phyloP scores from a whole-genome alignment of 2,797 vertebrate genomes.

The Poecilia wingei region DNA sequence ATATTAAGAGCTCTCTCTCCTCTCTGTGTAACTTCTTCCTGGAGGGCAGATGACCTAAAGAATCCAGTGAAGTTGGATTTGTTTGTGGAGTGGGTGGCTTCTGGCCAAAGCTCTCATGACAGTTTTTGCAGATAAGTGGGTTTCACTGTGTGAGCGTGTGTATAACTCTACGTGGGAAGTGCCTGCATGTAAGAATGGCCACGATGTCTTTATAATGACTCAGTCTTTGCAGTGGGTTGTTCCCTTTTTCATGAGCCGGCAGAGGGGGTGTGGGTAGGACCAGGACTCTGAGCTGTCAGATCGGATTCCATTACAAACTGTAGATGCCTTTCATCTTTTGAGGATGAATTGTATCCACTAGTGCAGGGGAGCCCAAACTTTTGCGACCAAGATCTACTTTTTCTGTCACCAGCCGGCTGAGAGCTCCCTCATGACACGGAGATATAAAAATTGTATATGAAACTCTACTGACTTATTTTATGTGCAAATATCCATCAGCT shows the following conservation, averaged over 20 bases:
- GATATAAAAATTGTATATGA: no score
- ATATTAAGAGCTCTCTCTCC: slow-evolving; percentile 22
- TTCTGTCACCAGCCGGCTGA: no score
- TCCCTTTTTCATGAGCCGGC: slow-evolving; percentile 55
- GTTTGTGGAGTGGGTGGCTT: slow-evolving; percentile 44
- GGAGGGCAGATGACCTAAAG: slow-evolving; percentile 37
- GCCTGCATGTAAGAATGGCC: slow-evolving; percentile 61
- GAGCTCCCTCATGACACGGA: no score
- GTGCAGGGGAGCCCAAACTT: no score
- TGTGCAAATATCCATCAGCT: no score
- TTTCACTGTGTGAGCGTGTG: slow-evolving; percentile 14
- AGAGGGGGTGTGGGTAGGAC: slow-evolving; percentile 10
- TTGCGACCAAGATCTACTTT: no score
- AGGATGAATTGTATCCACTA: neutral
- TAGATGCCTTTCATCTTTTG: neutral
- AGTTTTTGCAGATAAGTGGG: slow-evolving; percentile 37
- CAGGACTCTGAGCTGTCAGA: slow-evolving; percentile 28
- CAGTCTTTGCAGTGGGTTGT: slow-evolving; percentile 53
- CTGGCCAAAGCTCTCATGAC: slow-evolving; percentile 50
- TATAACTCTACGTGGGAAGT: slow-evolving; percentile 50
- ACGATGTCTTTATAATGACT: slow-evolving; percentile 53
- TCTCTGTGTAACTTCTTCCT: slow-evolving; percentile 24
- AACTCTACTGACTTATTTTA: no score
- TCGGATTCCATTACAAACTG: slow-evolving; percentile 20
- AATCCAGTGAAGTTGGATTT: slow-evolving; percentile 54